A percentile compares a stretch with the other conserved stretches of the same genome.
Evolutionary conservation across 2,797 vertebrate species (phyloP).

Genomic region (Clarias laeviceps): DNA sequence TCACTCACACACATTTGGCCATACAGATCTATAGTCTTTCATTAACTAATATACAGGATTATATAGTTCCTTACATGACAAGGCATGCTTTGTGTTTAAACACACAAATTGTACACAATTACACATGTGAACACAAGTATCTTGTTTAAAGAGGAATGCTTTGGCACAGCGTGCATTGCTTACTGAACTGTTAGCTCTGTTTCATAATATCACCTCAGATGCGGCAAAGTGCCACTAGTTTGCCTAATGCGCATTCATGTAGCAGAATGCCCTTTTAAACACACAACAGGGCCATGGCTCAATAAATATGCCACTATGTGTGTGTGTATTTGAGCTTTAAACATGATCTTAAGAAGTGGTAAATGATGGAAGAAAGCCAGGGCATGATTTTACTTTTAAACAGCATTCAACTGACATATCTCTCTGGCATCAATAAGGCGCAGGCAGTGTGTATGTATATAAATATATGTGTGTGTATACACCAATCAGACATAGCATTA

Average conservation of each 20-base stretch:
- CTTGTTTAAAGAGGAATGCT: slow-evolving; percentile 17
- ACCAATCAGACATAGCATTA: no score
- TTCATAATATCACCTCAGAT: slow-evolving; percentile 48
- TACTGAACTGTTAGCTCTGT: slow-evolving; percentile 20
- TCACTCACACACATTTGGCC: background rate
- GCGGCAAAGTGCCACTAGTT: slow-evolving; percentile 67
- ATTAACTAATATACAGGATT: background rate
- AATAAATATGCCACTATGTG: background rate
- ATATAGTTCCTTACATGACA: background rate
- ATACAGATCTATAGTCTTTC: background rate
- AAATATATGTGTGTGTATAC: background rate
- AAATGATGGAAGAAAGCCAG: background rate
- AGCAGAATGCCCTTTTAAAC: slow-evolving; percentile 68
- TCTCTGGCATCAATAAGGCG: background rate
- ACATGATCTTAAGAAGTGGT: background rate
- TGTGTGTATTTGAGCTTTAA: background rate
- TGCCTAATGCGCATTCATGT: slow-evolving; percentile 74
- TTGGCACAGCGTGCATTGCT: slow-evolving; percentile 7
- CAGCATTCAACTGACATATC: background rate
- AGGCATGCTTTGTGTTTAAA: background rate
- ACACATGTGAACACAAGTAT: background rate
- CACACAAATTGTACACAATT: background rate
- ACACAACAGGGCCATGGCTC: slow-evolving; percentile 54
- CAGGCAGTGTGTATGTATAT: slow-evolving; percentile 7
- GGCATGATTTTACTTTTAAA: background rate